Conservation (phyloP, 2,797 vertebrate species). For the Champsocephalus esox region DNA sequence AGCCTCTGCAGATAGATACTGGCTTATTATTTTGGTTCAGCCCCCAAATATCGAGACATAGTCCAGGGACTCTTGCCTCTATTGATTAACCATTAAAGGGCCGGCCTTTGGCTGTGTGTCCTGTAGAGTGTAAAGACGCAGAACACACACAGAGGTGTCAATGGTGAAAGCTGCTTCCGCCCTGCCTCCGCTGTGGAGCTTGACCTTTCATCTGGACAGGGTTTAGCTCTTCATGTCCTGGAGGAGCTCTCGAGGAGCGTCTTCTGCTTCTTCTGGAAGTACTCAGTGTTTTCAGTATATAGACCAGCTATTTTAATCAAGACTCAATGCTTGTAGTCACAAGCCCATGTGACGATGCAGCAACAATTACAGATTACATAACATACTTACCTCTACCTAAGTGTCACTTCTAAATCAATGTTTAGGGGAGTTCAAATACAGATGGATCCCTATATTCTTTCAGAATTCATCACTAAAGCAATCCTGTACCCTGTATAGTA, state of each 20-base stretch:
- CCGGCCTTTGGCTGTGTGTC: slow-evolving; percentile 64
- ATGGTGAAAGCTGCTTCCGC: slow-evolving; percentile 57
- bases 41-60: slow-evolving; percentile 69
- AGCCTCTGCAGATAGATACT: slow-evolving; percentile 66
- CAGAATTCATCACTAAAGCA: neutral
- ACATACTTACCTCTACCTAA: slow-evolving; percentile 1
- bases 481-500: neutral
- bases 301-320: slow-evolving; percentile 33
- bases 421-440: neutral
- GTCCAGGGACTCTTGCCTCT: slow-evolving; percentile 63
- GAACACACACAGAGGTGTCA: slow-evolving; percentile 61
- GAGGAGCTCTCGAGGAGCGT: slow-evolving; percentile 38
- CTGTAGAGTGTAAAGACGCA: slow-evolving; percentile 51
- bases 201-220: slow-evolving; percentile 62
- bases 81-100: slow-evolving; percentile 84
- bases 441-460: neutral
- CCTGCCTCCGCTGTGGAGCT: slow-evolving; percentile 53
- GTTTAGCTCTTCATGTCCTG: slow-evolving; percentile 29
- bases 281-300: slow-evolving; percentile 36
- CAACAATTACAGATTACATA: slow-evolving; percentile 22
- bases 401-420: neutral
- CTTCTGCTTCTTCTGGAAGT: slow-evolving; percentile 34
- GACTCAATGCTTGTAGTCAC: slow-evolving; percentile 28
- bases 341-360: slow-evolving; percentile 31
- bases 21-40: slow-evolving; percentile 70